Percentiles rank a stretch among this genome's conserved stretches.
Evolutionary conservation across 2,797 vertebrate genomes (phyloP).

Genomic region (Leptodactylus fallax): DNA sequence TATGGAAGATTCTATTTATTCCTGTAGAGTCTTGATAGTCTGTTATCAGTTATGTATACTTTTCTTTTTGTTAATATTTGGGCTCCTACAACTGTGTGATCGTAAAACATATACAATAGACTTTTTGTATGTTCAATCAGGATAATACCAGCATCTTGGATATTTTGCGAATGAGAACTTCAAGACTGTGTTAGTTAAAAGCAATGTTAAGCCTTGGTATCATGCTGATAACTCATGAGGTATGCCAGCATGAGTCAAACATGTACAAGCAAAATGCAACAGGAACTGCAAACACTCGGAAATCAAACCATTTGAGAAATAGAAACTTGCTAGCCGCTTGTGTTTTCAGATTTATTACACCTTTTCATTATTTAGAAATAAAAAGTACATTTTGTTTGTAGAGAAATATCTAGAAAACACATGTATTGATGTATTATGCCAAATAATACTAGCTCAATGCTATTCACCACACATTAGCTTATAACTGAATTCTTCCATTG

Average conservation of each 20-base stretch:
- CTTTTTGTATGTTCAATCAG: background rate
- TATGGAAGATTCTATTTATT: too few relatives aligned
- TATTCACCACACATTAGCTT: background rate
- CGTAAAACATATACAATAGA: constrained; percentile 2
- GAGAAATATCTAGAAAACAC: background rate
- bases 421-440: background rate
- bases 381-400: background rate
- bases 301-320: constrained; percentile 47
- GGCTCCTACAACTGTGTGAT: background rate
- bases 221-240: constrained; percentile 59
- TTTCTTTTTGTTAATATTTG: background rate
- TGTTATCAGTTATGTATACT: background rate
- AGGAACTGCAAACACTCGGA: constrained; percentile 39
- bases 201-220: constrained; percentile 41
- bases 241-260: constrained; percentile 57
- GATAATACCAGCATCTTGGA: constrained; percentile 12
- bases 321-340: constrained; percentile 9
- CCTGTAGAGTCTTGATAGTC: background rate
- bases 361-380: constrained; percentile 24
- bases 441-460: background rate
- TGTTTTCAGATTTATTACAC: constrained; percentile 15
- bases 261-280: constrained; percentile 46
- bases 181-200: constrained; percentile 51
- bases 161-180: constrained; percentile 38
- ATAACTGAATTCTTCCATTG: background rate